Evolutionary conservation across 2,888 invertebrate species (phyloP).

Genomic region (Drosophila diplacantha): DNA sequence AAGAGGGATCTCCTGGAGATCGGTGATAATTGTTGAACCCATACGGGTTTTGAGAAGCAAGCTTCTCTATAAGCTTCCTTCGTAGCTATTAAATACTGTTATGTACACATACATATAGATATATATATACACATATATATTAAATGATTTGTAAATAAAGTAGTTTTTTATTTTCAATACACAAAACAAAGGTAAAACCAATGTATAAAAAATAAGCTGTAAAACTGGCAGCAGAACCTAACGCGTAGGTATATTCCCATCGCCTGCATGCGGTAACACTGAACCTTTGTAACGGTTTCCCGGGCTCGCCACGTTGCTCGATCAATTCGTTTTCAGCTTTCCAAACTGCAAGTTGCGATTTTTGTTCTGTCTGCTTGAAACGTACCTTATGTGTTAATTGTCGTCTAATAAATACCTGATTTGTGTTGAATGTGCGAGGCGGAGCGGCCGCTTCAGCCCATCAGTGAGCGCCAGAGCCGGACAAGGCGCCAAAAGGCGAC

Average conservation of each 20-base stretch:
- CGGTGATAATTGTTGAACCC: neutral
- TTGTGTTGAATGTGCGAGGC: slow-evolving; percentile 18
- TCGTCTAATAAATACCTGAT: neutral
- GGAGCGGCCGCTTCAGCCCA: slow-evolving; percentile 3
- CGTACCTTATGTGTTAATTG: neutral
- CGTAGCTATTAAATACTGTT: no score
- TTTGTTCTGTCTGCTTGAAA: neutral
- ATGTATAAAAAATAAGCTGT: neutral
- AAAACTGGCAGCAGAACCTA: neutral
- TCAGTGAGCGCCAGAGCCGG: neutral
- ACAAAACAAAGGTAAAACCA: no score
- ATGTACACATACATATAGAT: no score
- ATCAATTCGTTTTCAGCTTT: slow-evolving; percentile 56
- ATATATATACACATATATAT: no score
- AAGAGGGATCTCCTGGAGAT: neutral
- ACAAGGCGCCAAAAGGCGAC: neutral
- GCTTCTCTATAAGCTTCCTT: neutral
- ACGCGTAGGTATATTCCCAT: neutral
- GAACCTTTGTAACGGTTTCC: slow-evolving; percentile 18
- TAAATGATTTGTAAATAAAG: no score
- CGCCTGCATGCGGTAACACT: neutral
- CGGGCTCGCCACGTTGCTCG: slow-evolving; percentile 22
- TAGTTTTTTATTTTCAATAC: no score
- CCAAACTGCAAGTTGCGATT: slow-evolving; percentile 10
- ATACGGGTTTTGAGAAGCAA: neutral